Evolutionary conservation across 2,797 vertebrate genomes (phyloP).

Genomic region (Hydrophis major): DNA sequence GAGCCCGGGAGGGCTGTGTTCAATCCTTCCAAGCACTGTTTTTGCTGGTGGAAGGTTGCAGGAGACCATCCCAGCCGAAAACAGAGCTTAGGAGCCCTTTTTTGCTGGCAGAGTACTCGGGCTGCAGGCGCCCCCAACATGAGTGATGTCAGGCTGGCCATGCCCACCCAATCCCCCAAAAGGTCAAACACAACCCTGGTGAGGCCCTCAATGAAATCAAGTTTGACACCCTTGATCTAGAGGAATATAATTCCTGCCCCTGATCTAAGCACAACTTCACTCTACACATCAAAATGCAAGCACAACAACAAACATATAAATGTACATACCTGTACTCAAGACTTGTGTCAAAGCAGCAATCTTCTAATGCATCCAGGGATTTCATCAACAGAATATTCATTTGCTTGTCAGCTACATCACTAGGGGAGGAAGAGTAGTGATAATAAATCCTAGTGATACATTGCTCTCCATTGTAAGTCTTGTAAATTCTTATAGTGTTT

Average conservation of each 20-base stretch:
- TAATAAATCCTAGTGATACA: background rate
- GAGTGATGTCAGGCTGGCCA: too few species aligned
- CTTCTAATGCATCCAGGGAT: conserved; percentile 80
- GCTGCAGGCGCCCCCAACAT: too few species aligned
- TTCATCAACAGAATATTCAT: conserved; percentile 78
- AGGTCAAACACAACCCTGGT: too few species aligned
- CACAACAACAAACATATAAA: background rate
- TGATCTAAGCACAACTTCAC: background rate
- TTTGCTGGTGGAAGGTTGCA: too few species aligned
- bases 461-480: background rate
- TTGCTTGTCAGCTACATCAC: conserved; percentile 80
- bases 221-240: background rate
- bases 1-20: background rate
- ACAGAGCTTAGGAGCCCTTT: too few species aligned
- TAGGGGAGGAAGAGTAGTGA: conserved; percentile 49
- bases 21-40: too few species aligned
- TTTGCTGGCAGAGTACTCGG: too few species aligned
- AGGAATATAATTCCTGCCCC: background rate
- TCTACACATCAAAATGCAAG: background rate
- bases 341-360: conserved; percentile 82
- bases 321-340: conserved; percentile 89
- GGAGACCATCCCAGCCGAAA: too few species aligned
- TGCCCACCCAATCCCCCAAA: too few species aligned
- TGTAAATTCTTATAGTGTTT: background rate
- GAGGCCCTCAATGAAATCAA: too few species aligned